Base-by-base conservation (phyloP, 2,888 invertebrate species). In the Dryobotodes eremita region DNA sequence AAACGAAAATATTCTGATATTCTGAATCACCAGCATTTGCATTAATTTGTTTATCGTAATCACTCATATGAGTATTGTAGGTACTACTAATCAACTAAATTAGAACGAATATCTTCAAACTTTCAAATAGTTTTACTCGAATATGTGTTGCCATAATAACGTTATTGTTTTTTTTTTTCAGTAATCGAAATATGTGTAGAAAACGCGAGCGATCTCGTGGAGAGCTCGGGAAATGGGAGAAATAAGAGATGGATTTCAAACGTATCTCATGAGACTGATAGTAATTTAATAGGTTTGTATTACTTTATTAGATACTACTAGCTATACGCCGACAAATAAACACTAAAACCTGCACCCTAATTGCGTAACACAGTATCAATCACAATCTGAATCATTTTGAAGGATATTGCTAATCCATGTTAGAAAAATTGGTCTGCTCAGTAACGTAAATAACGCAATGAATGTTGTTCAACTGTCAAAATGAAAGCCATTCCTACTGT, bases 131-230 rank as follows among this genome's bases (percentile, higher is more conserved):
- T 0, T 15, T 46, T 81, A 36, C 42, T 23, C 0, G 7, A 53
- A 36, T 78, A 20, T n/a, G 7, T 36, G 57, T 26, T 42, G 23
- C 36, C 26, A 46, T 59, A 53, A 1, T 64, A 26, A 80, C 36
- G 48, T 17, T 46, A 13, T 42, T 17, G 1, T 31, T 2, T n/a
- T 64, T 83, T 88, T 82, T 50, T 95, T 95, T 83, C 94, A 97
- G 96, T 96, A 90, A 95, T 97, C 84, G 96, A 97, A 93, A 94
- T 93, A 92, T 94, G 94, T 83, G 90, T 84, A 71, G 94, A 95
- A 46, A 92, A 94, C 75, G 92, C 93, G 65, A 89, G 92, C 65
- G 85, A 90, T 66, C 88, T 96, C 85, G 95, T 95, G 66, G 83
- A 92, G 79, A 90, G 89, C 80, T 94, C 95, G 46, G 85, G 92